These are phyloP conservation scores for Mus spicilegus DNA, from an alignment of 2,113 vertebrate species.

Conservation along the genomic window DNA sequence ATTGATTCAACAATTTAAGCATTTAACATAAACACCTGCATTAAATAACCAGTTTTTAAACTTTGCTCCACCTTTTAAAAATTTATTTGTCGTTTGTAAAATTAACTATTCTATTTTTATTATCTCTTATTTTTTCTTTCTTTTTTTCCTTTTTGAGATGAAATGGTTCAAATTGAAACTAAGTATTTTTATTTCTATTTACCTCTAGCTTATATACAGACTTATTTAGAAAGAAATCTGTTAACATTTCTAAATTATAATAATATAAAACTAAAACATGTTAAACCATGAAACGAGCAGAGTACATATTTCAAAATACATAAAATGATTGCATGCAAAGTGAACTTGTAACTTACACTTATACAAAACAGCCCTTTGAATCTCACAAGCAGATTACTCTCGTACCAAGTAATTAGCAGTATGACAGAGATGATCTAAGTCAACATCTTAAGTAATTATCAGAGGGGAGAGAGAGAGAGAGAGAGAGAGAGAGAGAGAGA, in stretches of 20 bases:
- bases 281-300: conserved; percentile 1
- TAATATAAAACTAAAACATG: conserved; percentile 14
- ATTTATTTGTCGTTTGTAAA: neutral
- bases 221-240: neutral
- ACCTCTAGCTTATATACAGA: neutral
- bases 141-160: neutral
- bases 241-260: neutral
- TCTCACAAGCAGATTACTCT: neutral
- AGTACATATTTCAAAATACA: neutral
- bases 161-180: neutral
- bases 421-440: neutral
- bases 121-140: neutral
- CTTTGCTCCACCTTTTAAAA: neutral
- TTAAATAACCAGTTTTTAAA: neutral
- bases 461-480: neutral
- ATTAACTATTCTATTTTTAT: neutral
- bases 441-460: neutral
- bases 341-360: neutral
- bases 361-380: neutral
- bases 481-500: neutral
- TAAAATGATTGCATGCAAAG: neutral
- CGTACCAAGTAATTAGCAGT: neutral
- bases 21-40: neutral
- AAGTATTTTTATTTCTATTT: neutral
- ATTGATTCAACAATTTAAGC: neutral